Conservation (phyloP, 2,113 vertebrate genomes). For the Psammodynastes pulverulentus region DNA sequence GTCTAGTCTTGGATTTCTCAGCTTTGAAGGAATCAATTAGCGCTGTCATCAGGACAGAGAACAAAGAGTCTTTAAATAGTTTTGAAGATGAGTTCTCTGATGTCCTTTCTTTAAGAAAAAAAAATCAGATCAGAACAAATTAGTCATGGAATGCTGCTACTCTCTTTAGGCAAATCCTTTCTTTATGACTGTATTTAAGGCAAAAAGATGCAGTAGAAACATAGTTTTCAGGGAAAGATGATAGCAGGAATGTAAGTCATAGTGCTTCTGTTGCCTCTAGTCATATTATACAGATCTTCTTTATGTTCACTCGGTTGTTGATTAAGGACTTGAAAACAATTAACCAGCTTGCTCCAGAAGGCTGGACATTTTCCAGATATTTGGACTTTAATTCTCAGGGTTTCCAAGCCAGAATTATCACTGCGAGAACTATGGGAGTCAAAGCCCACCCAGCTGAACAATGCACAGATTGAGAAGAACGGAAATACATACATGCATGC, state of each 20-base stretch:
- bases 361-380: not conserved
- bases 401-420: not conserved
- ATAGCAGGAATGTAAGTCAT: not conserved
- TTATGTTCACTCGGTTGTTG: rapidly evolving
- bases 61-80: not conserved
- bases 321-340: not conserved
- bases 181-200: not conserved
- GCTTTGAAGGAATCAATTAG: not conserved
- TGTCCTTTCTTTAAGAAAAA: not conserved
- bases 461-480: not conserved
- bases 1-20: not conserved
- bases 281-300: not conserved
- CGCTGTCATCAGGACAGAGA: not conserved
- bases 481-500: not conserved
- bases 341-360: not conserved
- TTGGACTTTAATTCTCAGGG: not conserved
- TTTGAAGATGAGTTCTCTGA: not conserved
- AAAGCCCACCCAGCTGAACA: not conserved
- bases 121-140: not conserved
- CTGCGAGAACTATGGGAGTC: not conserved
- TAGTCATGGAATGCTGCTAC: not conserved
- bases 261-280: not conserved
- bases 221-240: not conserved
- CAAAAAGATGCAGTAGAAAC: not conserved
- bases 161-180: not conserved